Evolutionary conservation across 2,113 vertebrate genomes (phyloP).

Genomic region (Thamnophis sirtalis): DNA sequence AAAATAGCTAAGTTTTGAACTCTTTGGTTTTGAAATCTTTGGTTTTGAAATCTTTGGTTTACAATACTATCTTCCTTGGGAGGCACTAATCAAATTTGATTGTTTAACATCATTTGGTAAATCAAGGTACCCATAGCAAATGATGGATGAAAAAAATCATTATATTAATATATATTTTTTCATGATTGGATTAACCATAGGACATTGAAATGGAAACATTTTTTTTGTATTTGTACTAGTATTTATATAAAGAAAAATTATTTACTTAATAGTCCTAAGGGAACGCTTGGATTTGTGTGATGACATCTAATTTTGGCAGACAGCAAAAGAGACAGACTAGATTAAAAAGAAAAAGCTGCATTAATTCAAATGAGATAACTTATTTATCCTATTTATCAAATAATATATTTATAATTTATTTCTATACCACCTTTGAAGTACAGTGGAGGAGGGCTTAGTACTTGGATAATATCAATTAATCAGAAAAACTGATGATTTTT

Average conservation of each 20-base stretch:
- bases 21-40: slow-evolving; percentile 12
- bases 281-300: neutral
- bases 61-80: neutral
- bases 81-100: slow-evolving; percentile 3
- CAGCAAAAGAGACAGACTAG: neutral
- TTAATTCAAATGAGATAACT: neutral
- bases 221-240: neutral
- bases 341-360: neutral
- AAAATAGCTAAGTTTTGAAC: neutral
- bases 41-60: neutral
- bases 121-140: neutral
- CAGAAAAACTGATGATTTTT: neutral
- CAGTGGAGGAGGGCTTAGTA: neutral
- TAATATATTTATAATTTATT: neutral
- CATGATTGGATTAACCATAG: neutral
- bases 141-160: slow-evolving; percentile 7
- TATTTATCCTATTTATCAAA: neutral
- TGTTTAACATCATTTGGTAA: neutral
- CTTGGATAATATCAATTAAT: neutral
- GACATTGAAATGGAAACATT: neutral
- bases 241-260: slow-evolving; percentile 12
- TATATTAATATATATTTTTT: slow-evolving; percentile 24
- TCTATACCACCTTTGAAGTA: neutral
- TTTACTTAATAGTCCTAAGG: neutral
- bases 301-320: neutral